Evolutionary conservation across 2,797 vertebrate genomes (phyloP), one percentile per base, ranked within the genome.

Genomic region (Podarcis siculus): DNA sequence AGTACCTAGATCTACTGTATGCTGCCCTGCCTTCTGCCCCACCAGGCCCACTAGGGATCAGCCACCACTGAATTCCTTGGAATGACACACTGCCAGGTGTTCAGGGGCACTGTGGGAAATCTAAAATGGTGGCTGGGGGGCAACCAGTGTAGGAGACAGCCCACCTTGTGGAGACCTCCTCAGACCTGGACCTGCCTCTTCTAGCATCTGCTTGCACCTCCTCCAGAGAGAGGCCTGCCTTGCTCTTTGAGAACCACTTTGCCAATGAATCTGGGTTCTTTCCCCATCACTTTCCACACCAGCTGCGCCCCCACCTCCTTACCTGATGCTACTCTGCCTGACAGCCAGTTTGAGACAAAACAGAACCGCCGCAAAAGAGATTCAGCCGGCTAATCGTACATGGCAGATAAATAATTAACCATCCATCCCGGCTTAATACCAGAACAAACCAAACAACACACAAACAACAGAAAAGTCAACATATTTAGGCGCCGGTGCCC

Each of bases 381-480:
- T 66, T 39, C 37, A 35, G 55, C 30, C 55, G 69, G 72, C 77
- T 83, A 81, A 76, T 85, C 30, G 10, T 45, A 85, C 6, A 12
- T 58, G 61, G 61, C 58, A 90, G 77, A 80, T 87, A 87, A 87
- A 90, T 85, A 87, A 90, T 83, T 83, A 83, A 87, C 69, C 77
- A 19, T 32, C 69, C 23, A 8, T 76, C 81, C 49, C 66, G 4
- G 80, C 64, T 87, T 35, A 76, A 85, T 39, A 67, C 5, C 69
- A 89, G 87, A 73, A 88, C 7, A 88, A 90, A 90, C 92, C 7
- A 88, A 90, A 90, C 92, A 86, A 86, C 35, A 72, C 78, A 61
- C 76, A 75, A 94, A 85, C 91, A 67, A 58, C 0, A 0, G 64
- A 1, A 91, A 93, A 94, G 91, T 81, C 93, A 95, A 93, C 93